Conservation (phyloP, 2,888 invertebrate genomes). For the Anorthoa munda region DNA sequence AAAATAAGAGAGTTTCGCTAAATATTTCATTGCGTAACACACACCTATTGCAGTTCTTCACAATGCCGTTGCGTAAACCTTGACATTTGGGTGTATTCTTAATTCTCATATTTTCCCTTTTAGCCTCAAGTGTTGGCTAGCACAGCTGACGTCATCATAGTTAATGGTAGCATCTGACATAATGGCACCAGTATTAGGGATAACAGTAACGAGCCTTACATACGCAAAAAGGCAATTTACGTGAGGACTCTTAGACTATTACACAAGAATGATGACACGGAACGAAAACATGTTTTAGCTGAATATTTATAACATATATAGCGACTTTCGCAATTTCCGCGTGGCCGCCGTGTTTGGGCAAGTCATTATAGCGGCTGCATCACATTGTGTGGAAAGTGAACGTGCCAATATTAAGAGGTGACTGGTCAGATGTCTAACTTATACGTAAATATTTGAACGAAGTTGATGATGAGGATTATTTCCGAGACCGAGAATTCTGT, state of each 20-base stretch:
- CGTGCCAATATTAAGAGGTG: conserved; percentile 45
- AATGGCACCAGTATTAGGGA: conserved; percentile 51
- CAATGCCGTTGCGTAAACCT: conserved; percentile 84
- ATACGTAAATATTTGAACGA: conserved; percentile 54
- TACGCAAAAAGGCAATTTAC: conserved; percentile 63
- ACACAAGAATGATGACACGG: conserved; percentile 66
- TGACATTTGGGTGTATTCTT: conserved; percentile 78
- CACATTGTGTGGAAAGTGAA: conserved; percentile 64
- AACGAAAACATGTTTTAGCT: conserved; percentile 73
- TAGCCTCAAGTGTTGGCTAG: conserved; percentile 41
- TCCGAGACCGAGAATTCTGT: conserved; percentile 12
- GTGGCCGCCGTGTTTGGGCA: conserved; percentile 73
- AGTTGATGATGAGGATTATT: conserved; percentile 32
- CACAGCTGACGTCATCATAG: conserved; percentile 47
- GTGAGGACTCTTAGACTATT: conserved; percentile 62
- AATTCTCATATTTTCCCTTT: conserved; percentile 73
- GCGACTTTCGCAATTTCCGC: conserved; percentile 79
- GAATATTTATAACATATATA: conserved; percentile 79
- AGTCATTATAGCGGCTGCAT: conserved; percentile 69
- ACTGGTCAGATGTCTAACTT: conserved; percentile 40
- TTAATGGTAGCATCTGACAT: conserved; percentile 52
- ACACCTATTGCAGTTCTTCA: conserved; percentile 78
- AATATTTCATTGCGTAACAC: conserved; percentile 84
- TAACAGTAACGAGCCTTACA: conserved; percentile 17
- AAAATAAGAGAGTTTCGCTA: conserved; percentile 86